Percentiles rank a stretch among this genome's conserved stretches.
phyloP scores from a whole-genome alignment of 2,797 vertebrate species.

The Danio jaintianensis region DNA sequence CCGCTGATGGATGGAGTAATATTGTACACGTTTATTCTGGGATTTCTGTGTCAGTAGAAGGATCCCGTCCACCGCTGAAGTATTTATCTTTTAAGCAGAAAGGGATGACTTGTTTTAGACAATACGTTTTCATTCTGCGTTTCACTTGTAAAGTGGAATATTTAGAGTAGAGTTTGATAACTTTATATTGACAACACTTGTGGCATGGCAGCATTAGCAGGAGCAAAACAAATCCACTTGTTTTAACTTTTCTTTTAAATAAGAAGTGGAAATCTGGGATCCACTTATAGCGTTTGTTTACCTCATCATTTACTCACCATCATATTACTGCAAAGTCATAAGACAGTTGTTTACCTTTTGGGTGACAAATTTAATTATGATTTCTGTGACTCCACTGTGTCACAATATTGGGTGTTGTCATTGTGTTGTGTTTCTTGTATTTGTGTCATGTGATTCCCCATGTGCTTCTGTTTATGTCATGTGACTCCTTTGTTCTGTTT shows the following conservation, averaged over 20 bases:
- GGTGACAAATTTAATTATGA: no score
- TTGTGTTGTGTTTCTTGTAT: no score
- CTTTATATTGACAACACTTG: neutral
- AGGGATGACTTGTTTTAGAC: conserved; percentile 36
- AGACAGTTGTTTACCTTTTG: no score
- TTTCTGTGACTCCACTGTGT: no score
- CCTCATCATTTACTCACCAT: no score
- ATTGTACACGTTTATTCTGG: conserved; percentile 69
- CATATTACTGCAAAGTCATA: no score
- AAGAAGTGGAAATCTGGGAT: neutral
- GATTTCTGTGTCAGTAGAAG: conserved; percentile 63
- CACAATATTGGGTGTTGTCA: no score
- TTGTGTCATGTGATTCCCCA: no score
- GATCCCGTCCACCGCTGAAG: conserved; percentile 35
- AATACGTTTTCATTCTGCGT: conserved; percentile 25
- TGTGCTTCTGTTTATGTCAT: no score
- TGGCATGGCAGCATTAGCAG: neutral
- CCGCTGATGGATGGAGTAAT: conserved; percentile 78
- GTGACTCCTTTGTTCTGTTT: no score
- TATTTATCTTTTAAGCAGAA: conserved; percentile 53
- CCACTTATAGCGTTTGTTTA: no score
- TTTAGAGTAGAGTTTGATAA: neutral
- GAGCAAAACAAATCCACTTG: neutral
- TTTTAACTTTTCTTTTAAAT: neutral
- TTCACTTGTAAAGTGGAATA: neutral